Evolutionary conservation across 1,140 invertebrate species (phyloP), one percentile per base, ranked within the genome.

Genomic region (Lepidurus arcticus): DNA sequence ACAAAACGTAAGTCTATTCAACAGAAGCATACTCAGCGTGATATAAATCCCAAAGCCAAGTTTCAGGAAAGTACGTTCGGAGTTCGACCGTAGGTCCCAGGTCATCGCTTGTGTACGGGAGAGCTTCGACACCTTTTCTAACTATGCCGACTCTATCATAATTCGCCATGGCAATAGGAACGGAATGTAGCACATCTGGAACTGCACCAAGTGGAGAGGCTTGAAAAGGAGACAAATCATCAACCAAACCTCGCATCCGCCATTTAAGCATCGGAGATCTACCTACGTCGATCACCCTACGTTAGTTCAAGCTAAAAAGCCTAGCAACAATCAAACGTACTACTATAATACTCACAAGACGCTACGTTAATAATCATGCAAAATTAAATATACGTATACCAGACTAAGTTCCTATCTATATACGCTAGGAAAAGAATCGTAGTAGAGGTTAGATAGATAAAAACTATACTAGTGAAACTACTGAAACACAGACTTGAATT

Each of bases 51-150:
- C 90, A 92, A 2, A 91, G 84, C 90, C 90, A 92, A 0, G 90
- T 91, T 84, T 91, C 90, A 5, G 90, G 90, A 82, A 91, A 92
- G 81, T 87, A 88, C 1, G 87, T 86, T 80, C 90, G 85, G 1
- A 89, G 82, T 4, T 84, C 82, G 5, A 82, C 77, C 34, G 74
- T 78, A 13, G 78, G 73, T 53, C 77, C 53, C n/a, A 75, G 16
- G n/a, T 76, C 79, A 24, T 73, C 53, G 6, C 21, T 76, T 9
- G 75, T 76, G 45, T 76, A 76, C 1, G 45, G 75, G 34, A 44
- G 24, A 24, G 43, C 75, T 42, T 76, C 24, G 21, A 11, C 45
- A 10, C 42, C 53, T 65, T 65, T 65, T 21, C 53, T 78, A 53
- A 65, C 44, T 78, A 65, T 21, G 53, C 53, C 53, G 53, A 16